Percentiles rank a stretch among this genome's conserved stretches.
phyloP scores from a whole-genome alignment of 2,888 invertebrate species.

The Esperia sulphurella region DNA sequence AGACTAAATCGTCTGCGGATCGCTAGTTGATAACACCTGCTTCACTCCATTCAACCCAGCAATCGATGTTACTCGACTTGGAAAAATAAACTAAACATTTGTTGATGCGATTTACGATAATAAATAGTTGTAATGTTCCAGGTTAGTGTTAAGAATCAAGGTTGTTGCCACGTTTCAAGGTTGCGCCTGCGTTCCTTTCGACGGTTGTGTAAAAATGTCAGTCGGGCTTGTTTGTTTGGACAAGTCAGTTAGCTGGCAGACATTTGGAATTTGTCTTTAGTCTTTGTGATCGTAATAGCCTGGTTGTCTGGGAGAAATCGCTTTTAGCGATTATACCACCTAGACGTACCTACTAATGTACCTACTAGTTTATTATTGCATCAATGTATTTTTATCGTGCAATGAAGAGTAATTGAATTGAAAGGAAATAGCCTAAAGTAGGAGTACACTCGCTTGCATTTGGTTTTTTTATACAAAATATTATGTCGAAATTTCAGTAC shows the following conservation, averaged over 20 bases:
- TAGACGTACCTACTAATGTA: not conserved
- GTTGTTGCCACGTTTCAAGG: constrained; percentile 35
- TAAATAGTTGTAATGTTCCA: constrained; percentile 57
- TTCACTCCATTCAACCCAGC: constrained; percentile 28
- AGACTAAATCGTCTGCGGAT: constrained; percentile 22
- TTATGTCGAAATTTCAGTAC: too few species aligned
- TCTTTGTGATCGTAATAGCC: too few species aligned
- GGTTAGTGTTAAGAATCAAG: constrained; percentile 27
- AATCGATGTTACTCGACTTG: constrained; percentile 45
- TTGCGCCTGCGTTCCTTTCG: not conserved
- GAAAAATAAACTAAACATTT: constrained; percentile 55
- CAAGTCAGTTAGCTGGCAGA: not conserved
- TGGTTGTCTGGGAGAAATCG: too few species aligned
- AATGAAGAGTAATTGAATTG: too few species aligned
- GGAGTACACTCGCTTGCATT: too few species aligned
- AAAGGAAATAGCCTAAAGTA: too few species aligned
- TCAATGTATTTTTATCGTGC: too few species aligned
- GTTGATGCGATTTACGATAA: constrained; percentile 56
- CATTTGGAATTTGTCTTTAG: too few species aligned
- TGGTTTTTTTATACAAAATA: too few species aligned
- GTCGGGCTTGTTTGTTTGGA: not conserved
- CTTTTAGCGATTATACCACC: too few species aligned
- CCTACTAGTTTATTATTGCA: too few species aligned
- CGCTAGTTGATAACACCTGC: constrained; percentile 1
- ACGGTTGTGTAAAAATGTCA: not conserved